Evolutionary conservation across 2,113 vertebrate species (phyloP).

Genomic region (Boleophthalmus pectinirostris): DNA sequence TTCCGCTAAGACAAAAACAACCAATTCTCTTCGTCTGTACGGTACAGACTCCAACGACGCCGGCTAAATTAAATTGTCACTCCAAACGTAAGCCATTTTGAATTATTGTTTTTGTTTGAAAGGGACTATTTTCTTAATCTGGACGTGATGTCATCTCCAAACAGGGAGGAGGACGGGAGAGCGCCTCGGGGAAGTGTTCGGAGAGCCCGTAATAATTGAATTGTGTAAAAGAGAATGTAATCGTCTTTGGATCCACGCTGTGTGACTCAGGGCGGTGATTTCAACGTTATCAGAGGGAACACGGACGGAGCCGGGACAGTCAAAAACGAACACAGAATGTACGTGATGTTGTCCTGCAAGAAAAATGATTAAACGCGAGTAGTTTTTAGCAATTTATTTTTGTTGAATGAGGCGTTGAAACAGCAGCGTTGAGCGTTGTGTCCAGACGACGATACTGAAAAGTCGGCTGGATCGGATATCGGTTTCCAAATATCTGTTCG

Average conservation of each 20-base stretch:
- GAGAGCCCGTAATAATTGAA: slow-evolving; percentile 63
- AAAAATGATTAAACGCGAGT: not conserved
- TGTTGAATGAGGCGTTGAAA: too few species aligned
- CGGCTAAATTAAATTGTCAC: slow-evolving; percentile 68
- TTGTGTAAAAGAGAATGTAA: slow-evolving; percentile 65
- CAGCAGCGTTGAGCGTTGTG: too few species aligned
- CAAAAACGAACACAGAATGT: not conserved
- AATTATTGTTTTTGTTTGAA: slow-evolving; percentile 59
- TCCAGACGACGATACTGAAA: too few species aligned
- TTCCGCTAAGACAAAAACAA: slow-evolving; percentile 17
- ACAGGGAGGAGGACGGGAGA: slow-evolving; percentile 45
- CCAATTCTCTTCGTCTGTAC: slow-evolving; percentile 16
- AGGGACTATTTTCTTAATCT: slow-evolving; percentile 31
- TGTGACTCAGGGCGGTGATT: not conserved
- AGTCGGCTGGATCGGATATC: too few species aligned
- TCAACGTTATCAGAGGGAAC: slow-evolving; percentile 14
- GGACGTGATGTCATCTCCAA: slow-evolving; percentile 51
- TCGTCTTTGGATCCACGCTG: slow-evolving; percentile 53
- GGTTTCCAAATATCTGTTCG: too few species aligned
- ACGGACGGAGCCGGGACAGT: not conserved
- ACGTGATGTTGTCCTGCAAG: not conserved
- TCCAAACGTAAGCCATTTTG: slow-evolving; percentile 51
- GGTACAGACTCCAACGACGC: slow-evolving; percentile 27
- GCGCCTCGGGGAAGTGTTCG: slow-evolving; percentile 46
- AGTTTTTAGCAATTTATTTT: not conserved